These are phyloP conservation scores for Rhynchophorus ferrugineus DNA, from an alignment of 1,140 invertebrate genomes.

Conservation along the genomic window DNA sequence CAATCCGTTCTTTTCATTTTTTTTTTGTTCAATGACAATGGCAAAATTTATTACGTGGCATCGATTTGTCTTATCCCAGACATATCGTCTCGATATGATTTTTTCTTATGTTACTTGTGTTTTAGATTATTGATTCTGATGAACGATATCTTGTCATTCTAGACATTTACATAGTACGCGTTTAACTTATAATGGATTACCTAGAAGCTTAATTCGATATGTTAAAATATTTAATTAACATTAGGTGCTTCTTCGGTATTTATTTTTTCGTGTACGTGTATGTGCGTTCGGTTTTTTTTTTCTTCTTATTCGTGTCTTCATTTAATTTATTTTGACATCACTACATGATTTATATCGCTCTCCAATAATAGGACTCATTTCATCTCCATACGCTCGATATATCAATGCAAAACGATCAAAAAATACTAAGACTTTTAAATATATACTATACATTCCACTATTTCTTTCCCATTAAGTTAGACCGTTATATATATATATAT, in stretches of 20 bases:
- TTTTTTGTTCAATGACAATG: conserved; percentile 23
- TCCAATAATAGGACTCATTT: no score
- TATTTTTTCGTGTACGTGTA: no score
- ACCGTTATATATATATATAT: no score
- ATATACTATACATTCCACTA: no score
- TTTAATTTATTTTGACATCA: no score
- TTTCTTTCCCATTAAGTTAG: no score
- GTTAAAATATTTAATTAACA: not conserved
- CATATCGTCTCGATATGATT: conserved; percentile 14
- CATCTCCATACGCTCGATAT: no score
- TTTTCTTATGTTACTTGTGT: conserved; percentile 20
- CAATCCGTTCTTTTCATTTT: conserved; percentile 10
- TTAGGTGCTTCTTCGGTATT: not conserved
- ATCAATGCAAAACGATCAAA: no score
- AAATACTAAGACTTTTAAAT: no score
- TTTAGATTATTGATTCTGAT: conserved; percentile 21
- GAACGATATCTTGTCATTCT: conserved; percentile 19
- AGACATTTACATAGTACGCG: conserved; percentile 15
- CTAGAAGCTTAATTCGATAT: conserved; percentile 4
- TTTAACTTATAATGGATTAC: conserved; percentile 20
- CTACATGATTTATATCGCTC: no score
- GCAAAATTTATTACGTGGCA: conserved; percentile 23
- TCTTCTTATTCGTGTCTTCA: not conserved
- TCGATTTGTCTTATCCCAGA: conserved; percentile 23
- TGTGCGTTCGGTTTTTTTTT: no score